Base-by-base conservation (phyloP, 2,113 vertebrate genomes). In the Istiophorus platypterus region DNA sequence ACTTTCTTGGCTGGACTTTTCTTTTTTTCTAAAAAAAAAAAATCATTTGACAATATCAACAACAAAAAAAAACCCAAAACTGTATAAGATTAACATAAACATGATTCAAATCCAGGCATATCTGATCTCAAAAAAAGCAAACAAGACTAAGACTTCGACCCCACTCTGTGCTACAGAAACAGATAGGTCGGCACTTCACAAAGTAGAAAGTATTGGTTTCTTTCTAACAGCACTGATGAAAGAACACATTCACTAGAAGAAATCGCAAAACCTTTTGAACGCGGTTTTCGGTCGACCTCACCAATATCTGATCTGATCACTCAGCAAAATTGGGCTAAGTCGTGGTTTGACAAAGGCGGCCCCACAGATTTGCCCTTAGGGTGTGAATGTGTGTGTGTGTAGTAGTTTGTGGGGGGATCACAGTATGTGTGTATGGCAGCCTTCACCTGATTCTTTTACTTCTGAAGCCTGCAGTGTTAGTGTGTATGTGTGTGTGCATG, bases 381-480 rank as follows among this genome's bases (percentile, higher is more conserved):
- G 78, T 76, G 42, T 58, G 65, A 90, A 76, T 86, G 72, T 81
- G 76, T 84, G 76, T 84, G 85, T 52, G 76, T 85, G 78, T 72
- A n/a, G 57, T 71, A 62, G 75, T 51, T 80, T 49, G 9, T 8
- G 42, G 70, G 61, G 61, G 85, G 76, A 70, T 84, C 81, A 4
- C 31, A 34, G 31, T 34, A 68, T 75, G 69, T 78, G 79, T 76
- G 80, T 70, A 66, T 75, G 77, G 81, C 78, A 85, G 82, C 80
- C 63, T 87, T 88, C 82, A 82, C 86, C 75, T 88, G 85, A 87
- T 86, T 91, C 75, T 85, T 90, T 90, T 83, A 80, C 68, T 57
- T 82, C 80, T 71, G 61, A 82, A 72, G 85, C 73, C 75, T 66
- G 58, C 76, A 72, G 62, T 54, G 67, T 61, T 51, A 66, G 61